Percentiles rank a stretch among this genome's conserved stretches.
phyloP scores from a whole-genome alignment of 2,113 vertebrate genomes.

The Cyanoderma ruficeps region DNA sequence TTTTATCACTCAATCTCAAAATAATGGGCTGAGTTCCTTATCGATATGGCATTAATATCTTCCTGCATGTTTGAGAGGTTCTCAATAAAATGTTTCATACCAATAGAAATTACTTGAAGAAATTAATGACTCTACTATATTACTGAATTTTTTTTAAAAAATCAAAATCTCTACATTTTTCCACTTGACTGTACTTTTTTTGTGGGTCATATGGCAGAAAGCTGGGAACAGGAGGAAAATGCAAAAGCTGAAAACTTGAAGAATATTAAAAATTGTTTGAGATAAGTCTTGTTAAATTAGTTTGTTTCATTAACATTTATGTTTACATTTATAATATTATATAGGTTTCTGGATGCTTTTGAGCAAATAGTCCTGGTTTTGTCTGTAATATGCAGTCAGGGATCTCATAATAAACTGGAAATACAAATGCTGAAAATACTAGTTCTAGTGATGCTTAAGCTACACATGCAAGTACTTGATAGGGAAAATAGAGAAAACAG shows the following conservation, averaged over 20 bases:
- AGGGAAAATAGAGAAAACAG: background rate
- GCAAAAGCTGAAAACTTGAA: background rate
- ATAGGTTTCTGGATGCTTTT: background rate
- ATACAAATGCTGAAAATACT: background rate
- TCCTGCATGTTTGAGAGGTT: background rate
- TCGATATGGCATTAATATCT: background rate
- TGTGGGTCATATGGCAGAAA: background rate
- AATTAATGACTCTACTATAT: background rate
- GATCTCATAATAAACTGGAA: background rate
- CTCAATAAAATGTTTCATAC: background rate
- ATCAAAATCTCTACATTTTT: background rate
- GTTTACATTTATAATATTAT: background rate
- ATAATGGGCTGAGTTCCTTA: background rate
- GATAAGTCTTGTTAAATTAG: background rate
- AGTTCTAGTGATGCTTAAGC: background rate
- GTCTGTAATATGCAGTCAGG: background rate
- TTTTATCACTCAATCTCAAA: background rate
- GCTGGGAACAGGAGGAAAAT: background rate
- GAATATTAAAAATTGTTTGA: background rate
- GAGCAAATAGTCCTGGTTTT: background rate
- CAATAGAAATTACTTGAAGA: background rate
- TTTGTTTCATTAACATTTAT: background rate
- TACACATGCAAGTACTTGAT: background rate
- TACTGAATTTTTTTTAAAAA: background rate
- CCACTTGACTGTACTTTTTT: background rate